A percentile compares a stretch with the other conserved stretches of the same genome.
Evolutionary conservation across 2,113 vertebrate genomes (phyloP).

Genomic region (Semicossyphus pulcher): DNA sequence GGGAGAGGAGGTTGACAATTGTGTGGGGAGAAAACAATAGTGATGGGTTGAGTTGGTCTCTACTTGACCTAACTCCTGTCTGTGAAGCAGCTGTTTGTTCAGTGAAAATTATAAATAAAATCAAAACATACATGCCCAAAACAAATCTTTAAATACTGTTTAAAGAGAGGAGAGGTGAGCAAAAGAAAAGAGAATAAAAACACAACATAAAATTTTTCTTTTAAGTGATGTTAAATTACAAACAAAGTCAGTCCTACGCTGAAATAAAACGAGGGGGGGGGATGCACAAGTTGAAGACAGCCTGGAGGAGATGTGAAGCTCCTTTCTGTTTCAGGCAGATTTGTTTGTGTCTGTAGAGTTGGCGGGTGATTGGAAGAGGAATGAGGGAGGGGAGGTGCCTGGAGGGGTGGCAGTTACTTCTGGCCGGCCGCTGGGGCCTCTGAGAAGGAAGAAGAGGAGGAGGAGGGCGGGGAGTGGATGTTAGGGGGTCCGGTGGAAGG

Average conservation of each 20-base stretch:
- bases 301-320: slow-evolving; percentile 32
- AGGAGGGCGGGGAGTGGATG: slow-evolving; percentile 62
- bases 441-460: slow-evolving; percentile 59
- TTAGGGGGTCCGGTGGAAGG: slow-evolving; percentile 67
- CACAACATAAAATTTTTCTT: slow-evolving; percentile 29
- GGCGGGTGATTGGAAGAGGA: slow-evolving; percentile 47
- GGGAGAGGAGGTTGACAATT: slow-evolving; percentile 1
- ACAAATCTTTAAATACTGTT: slow-evolving; percentile 80
- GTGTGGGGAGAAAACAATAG: slow-evolving; percentile 8
- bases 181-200: slow-evolving; percentile 29
- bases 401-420: slow-evolving; percentile 66
- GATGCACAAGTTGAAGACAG: slow-evolving; percentile 47
- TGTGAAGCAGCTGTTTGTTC: slow-evolving; percentile 75
- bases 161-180: slow-evolving; percentile 36
- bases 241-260: slow-evolving; percentile 64
- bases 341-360: slow-evolving; percentile 64
- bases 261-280: slow-evolving; percentile 41
- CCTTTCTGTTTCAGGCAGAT: slow-evolving; percentile 57
- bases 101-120: slow-evolving; percentile 82
- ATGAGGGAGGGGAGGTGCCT: slow-evolving; percentile 30
- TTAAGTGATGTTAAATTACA: slow-evolving; percentile 71
- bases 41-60: slow-evolving; percentile 42
- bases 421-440: slow-evolving; percentile 65
- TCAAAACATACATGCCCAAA: slow-evolving; percentile 73
- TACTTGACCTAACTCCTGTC: slow-evolving; percentile 53